Evolutionary conservation across 2,888 invertebrate species (phyloP).

Genomic region (Cataglyphis albicans): DNA sequence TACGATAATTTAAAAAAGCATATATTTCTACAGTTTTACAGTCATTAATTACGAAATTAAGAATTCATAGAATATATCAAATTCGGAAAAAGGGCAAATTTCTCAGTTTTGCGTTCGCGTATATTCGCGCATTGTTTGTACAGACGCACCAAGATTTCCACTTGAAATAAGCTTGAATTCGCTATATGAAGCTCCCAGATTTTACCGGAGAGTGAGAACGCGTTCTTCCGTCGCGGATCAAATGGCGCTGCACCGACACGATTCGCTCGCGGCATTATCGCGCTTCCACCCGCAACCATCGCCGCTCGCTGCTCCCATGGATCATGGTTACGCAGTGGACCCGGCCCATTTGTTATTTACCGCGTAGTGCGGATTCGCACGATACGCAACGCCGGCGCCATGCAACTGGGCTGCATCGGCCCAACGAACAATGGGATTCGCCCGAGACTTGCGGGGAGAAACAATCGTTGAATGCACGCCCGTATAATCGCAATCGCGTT

Average conservation of each 20-base stretch:
- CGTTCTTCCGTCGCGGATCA: constrained; percentile 65
- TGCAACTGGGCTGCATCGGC: constrained; percentile 14
- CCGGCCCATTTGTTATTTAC: constrained; percentile 77
- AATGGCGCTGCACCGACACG: constrained; percentile 61
- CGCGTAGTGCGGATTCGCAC: constrained; percentile 69
- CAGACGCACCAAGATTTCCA: constrained; percentile 34
- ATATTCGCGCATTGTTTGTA: constrained; percentile 18
- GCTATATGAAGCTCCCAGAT: constrained; percentile 44
- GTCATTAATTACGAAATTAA: neutral
- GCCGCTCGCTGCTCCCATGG: constrained; percentile 66
- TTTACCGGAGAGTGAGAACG: constrained; percentile 42
- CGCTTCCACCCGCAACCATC: constrained; percentile 44
- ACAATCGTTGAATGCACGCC: constrained; percentile 57
- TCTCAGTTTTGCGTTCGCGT: neutral
- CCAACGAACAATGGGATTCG: constrained; percentile 64
- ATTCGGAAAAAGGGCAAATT: neutral
- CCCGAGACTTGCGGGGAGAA: constrained; percentile 58
- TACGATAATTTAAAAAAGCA: neutral
- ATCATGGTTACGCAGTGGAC: constrained; percentile 76
- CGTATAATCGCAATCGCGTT: constrained; percentile 49
- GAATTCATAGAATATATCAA: neutral
- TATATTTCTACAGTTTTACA: neutral
- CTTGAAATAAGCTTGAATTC: constrained; percentile 2
- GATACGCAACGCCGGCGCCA: constrained; percentile 59
- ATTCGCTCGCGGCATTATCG: constrained; percentile 70